Evolutionary conservation across 2,797 vertebrate genomes (phyloP), one percentile per base, ranked within the genome.

Genomic region (Amblyraja radiata): DNA sequence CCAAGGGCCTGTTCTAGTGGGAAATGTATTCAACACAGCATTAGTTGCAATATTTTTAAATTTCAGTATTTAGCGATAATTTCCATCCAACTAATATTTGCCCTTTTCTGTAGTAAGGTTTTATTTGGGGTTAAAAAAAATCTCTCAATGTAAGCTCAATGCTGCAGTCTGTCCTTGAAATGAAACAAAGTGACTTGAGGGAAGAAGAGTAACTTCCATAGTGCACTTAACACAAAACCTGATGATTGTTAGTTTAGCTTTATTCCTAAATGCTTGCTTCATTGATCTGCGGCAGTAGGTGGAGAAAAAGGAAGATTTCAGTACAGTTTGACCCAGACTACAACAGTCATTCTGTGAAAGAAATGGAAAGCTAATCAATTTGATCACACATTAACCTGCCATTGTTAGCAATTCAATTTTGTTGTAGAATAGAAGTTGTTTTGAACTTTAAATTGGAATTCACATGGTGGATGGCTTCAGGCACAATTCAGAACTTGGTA

Each of bases 381-480:
- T 46, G 76, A 92, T 73, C 68, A 58, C 36, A n/a, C 90, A 76
- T 92, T 92, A 92, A 92, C 90, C 71, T 92, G 71, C 36, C 71
- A 74, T 54, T 91, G 71, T 73, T 91, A 92, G 46, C 90, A 92
- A 76, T 92, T 92, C 68, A 91, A 92, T 76, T 92, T 58, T 6
- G 71, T 92, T 28, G 4, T 28, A 76, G 68, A 58, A 92, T 74
- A 73, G 18, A 92, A 92, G 68, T 92, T 23, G 68, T 71, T 92
- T 76, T 25, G 71, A 92, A 92, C 90, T 54, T 92, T 54, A 54
- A 92, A 92, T 92, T 92, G 90, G 25, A 92, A 92, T 54, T 74
- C 25, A 6, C 73, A 39, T 7, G 25, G 36, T 54, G 21, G 54
- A n/a, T n/a, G 68, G 46, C 71, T 54, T 46, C 5, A 76, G 90